phyloP scores from a whole-genome alignment of 2,797 vertebrate species.

The Poecilia picta region DNA sequence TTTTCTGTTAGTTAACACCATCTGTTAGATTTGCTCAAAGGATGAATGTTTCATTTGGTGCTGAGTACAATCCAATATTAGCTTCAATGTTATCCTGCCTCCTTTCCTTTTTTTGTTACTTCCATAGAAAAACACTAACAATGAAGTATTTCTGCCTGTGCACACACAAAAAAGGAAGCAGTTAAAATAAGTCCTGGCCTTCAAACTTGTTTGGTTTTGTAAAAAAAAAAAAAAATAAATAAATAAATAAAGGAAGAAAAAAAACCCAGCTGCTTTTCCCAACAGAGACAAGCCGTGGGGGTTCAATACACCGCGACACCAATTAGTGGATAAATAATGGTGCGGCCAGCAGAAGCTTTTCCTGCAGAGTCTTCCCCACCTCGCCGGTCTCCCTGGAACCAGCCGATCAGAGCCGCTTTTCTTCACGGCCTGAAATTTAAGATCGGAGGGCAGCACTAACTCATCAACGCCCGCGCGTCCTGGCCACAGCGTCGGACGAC shows the following conservation, averaged over 20 bases:
- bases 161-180: slow-evolving; percentile 1
- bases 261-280: slow-evolving; percentile 34
- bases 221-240: slow-evolving; percentile 1
- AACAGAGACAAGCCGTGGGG: slow-evolving; percentile 20
- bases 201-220: slow-evolving; percentile 22
- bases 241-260: too few relatives aligned
- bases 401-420: slow-evolving; percentile 64
- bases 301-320: slow-evolving; percentile 63
- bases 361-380: slow-evolving; percentile 42
- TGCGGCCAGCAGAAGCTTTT: slow-evolving; percentile 21
- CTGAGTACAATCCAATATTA: slow-evolving; percentile 34
- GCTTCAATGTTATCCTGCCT: slow-evolving; percentile 9
- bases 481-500: slow-evolving; percentile 28
- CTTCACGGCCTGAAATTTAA: slow-evolving; percentile 42
- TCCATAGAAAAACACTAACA: slow-evolving; percentile 12
- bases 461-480: slow-evolving; percentile 40
- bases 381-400: slow-evolving; percentile 33
- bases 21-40: slow-evolving; percentile 46
- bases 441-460: slow-evolving; percentile 57
- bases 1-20: background rate
- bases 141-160: slow-evolving; percentile 2
- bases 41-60: slow-evolving; percentile 50
- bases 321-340: slow-evolving; percentile 75
- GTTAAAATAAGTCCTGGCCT: slow-evolving; percentile 8
- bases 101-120: too few relatives aligned